These are phyloP conservation scores for Rhinogobius similis DNA, from an alignment of 2,113 vertebrate genomes.

Conservation along the genomic window DNA sequence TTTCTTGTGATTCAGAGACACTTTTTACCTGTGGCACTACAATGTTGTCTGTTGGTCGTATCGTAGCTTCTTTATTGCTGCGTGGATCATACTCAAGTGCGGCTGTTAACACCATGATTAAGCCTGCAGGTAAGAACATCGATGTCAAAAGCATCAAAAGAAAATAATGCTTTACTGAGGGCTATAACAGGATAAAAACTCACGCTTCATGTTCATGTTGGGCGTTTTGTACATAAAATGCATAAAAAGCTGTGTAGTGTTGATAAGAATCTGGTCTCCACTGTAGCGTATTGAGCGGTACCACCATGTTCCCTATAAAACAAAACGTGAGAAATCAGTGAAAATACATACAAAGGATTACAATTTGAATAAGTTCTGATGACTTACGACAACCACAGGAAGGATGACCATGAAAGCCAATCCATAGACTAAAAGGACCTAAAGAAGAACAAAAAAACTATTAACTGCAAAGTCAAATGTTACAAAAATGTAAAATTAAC, in stretches of 20 bases:
- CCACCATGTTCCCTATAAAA: constrained; percentile 95
- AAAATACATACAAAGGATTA: not conserved
- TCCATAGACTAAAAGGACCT: constrained; percentile 96
- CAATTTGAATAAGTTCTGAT: not conserved
- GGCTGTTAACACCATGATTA: constrained; percentile 94
- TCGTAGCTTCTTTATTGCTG: constrained; percentile 97
- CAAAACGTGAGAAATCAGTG: not conserved
- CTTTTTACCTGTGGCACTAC: constrained; percentile 91
- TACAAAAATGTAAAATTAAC: not conserved
- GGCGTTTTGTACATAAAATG: constrained; percentile 98
- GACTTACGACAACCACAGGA: constrained; percentile 94
- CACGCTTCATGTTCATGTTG: constrained; percentile 99
- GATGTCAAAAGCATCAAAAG: not conserved
- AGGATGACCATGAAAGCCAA: constrained; percentile 99
- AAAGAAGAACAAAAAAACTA: not conserved
- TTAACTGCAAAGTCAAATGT: not conserved
- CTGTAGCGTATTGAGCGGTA: constrained; percentile 98
- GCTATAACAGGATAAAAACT: constrained; percentile 64
- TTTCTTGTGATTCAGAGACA: not conserved
- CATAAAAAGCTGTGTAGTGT: constrained; percentile 97
- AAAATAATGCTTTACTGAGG: not conserved
- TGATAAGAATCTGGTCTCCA: constrained; percentile 97
- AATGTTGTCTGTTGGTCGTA: constrained; percentile 93
- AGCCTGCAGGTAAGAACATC: constrained; percentile 73
- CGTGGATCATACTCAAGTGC: constrained; percentile 97